Evolutionary conservation across 2,888 invertebrate species (phyloP).

Genomic region (Volucella zonaria): DNA sequence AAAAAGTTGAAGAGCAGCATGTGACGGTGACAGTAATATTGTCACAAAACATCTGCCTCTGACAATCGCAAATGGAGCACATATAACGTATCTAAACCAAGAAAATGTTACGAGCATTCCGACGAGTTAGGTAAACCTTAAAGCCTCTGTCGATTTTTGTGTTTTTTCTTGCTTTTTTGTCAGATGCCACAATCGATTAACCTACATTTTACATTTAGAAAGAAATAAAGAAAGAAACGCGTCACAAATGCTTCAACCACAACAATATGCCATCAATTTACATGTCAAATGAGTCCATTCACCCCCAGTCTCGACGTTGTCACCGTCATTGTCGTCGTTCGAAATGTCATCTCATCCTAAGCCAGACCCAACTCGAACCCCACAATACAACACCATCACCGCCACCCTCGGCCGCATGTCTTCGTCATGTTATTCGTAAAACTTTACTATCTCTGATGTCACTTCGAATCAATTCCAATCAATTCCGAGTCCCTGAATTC

Average conservation of each 20-base stretch:
- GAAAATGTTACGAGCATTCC: neutral
- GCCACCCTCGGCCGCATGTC: conserved; percentile 54
- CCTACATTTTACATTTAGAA: conserved; percentile 34
- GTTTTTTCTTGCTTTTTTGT: too few species aligned
- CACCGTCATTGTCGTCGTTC: conserved; percentile 51
- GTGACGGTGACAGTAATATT: too few species aligned
- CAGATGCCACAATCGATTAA: conserved; percentile 37
- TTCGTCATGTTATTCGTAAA: conserved; percentile 73
- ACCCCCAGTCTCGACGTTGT: conserved; percentile 63
- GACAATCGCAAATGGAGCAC: too few species aligned
- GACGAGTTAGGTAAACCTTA: conserved; percentile 1
- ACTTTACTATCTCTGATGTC: conserved; percentile 71
- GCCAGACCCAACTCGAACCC: conserved; percentile 50
- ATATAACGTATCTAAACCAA: too few species aligned
- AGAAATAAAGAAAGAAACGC: neutral
- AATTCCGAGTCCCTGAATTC: conserved; percentile 67
- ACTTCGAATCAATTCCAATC: conserved; percentile 73
- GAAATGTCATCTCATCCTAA: conserved; percentile 71
- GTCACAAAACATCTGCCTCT: too few species aligned
- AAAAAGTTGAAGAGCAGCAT: too few species aligned
- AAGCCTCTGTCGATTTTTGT: too few species aligned
- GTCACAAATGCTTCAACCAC: conserved; percentile 25
- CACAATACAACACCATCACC: conserved; percentile 51
- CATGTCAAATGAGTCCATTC: conserved; percentile 77
- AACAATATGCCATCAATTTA: conserved; percentile 75